Conservation (phyloP, 2,113 vertebrate species). For the Tragelaphus scriptus region DNA sequence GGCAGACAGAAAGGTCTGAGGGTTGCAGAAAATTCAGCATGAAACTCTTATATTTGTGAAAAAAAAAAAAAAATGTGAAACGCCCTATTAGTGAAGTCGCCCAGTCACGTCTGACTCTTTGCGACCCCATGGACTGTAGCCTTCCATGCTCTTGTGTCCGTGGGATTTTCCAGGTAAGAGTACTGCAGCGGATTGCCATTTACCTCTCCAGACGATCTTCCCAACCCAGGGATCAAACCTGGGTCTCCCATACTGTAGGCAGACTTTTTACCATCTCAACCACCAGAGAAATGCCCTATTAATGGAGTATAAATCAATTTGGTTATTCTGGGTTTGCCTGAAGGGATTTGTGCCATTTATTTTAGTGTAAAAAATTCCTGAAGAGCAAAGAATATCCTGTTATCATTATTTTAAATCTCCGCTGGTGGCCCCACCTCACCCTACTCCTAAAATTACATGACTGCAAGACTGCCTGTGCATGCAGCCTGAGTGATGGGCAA, state of each 20-base stretch:
- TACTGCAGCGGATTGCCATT: not conserved
- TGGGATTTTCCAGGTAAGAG: not conserved
- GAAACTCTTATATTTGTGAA: not conserved
- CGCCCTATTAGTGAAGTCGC: not conserved
- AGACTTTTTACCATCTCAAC: not conserved
- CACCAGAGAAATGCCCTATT: not conserved
- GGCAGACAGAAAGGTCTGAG: not conserved
- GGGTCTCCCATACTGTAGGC: not conserved
- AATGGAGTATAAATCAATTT: not conserved
- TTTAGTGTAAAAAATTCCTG: not conserved
- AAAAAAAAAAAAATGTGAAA: not conserved
- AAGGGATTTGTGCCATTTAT: not conserved
- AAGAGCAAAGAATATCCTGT: not conserved
- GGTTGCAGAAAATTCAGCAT: not conserved
- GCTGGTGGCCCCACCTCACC: not conserved
- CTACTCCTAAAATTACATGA: not conserved
- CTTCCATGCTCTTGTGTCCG: fast-evolving
- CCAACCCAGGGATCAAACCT: not conserved
- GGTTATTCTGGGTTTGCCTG: not conserved
- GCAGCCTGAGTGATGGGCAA: not conserved
- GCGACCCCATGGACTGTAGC: not conserved
- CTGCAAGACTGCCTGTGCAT: not conserved
- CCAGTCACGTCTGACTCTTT: not conserved
- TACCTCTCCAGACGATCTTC: not conserved
- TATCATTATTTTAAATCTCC: not conserved